Evolutionary conservation across 2,888 invertebrate species (phyloP).

Genomic region (Pristionchus exspectatus): DNA sequence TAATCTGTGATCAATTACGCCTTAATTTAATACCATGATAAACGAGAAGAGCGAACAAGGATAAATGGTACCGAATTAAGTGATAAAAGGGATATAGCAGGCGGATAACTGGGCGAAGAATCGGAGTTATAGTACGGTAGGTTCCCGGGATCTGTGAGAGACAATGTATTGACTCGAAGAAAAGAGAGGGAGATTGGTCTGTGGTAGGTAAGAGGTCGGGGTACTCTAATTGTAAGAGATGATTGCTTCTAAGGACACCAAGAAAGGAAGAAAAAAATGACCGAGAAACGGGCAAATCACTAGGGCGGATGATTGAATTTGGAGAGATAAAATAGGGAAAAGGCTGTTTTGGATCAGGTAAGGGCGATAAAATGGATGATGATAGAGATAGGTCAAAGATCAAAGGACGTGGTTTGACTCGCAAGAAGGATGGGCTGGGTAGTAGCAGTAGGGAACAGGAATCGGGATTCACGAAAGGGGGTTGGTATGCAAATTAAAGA

Average conservation of each 20-base stretch:
- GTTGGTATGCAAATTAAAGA: not conserved
- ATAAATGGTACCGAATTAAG: slow-evolving; percentile 31
- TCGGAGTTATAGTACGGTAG: not conserved
- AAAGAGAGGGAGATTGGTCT: slow-evolving; percentile 15
- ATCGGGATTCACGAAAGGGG: not conserved
- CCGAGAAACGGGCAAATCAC: not conserved
- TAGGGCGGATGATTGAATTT: not conserved
- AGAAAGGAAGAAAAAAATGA: too few species aligned
- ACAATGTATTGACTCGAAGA: not conserved
- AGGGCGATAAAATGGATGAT: not conserved
- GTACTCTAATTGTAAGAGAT: not conserved
- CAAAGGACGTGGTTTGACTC: slow-evolving; percentile 18
- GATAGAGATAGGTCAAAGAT: slow-evolving; percentile 4
- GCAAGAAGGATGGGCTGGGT: slow-evolving; percentile 33
- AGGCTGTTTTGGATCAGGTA: not conserved
- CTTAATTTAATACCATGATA: slow-evolving; percentile 40
- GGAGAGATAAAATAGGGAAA: not conserved
- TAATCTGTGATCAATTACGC: slow-evolving; percentile 6
- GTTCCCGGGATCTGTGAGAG: not conserved
- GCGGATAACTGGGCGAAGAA: slow-evolving; percentile 6
- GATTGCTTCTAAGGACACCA: not conserved
- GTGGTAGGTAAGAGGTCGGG: not conserved
- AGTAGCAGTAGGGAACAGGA: not conserved
- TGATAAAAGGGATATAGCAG: not conserved
- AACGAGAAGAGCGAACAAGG: not conserved